These are phyloP conservation scores for Ochlodes sylvanus DNA, from an alignment of 2,888 invertebrate species.

Conservation along the genomic window DNA sequence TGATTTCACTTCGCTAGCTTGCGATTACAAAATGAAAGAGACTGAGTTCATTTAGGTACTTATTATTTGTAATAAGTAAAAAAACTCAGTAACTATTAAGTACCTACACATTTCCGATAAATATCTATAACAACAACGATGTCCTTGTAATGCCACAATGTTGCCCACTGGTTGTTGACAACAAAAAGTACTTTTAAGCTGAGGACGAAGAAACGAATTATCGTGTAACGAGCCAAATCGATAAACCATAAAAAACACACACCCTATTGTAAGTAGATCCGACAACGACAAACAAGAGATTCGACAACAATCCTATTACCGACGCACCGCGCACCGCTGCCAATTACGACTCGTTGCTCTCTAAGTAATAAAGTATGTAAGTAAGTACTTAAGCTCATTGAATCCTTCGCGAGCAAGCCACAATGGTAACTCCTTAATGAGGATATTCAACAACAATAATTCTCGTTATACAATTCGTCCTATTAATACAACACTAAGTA, in stretches of 20 bases:
- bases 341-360: constrained; percentile 18
- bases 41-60: too few species aligned
- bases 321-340: background rate
- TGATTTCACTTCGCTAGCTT: too few species aligned
- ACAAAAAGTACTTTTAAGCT: too few species aligned
- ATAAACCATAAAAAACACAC: background rate
- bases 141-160: too few species aligned
- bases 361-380: constrained; percentile 22
- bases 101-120: too few species aligned
- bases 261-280: background rate
- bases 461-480: background rate
- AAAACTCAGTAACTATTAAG: too few species aligned
- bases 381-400: constrained; percentile 18
- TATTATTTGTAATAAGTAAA: too few species aligned
- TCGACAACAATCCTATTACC: constrained; percentile 9
- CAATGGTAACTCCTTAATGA: constrained; percentile 1
- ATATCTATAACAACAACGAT: too few species aligned
- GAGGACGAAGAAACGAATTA: too few species aligned
- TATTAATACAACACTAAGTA: background rate
- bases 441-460: background rate
- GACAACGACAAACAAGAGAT: background rate
- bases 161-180: too few species aligned
- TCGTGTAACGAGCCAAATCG: too few species aligned
- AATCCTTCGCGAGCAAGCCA: constrained; percentile 8
- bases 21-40: too few species aligned